phyloP scores from a whole-genome alignment of 2,888 invertebrate species.

The Lasioglossum lativentre region DNA sequence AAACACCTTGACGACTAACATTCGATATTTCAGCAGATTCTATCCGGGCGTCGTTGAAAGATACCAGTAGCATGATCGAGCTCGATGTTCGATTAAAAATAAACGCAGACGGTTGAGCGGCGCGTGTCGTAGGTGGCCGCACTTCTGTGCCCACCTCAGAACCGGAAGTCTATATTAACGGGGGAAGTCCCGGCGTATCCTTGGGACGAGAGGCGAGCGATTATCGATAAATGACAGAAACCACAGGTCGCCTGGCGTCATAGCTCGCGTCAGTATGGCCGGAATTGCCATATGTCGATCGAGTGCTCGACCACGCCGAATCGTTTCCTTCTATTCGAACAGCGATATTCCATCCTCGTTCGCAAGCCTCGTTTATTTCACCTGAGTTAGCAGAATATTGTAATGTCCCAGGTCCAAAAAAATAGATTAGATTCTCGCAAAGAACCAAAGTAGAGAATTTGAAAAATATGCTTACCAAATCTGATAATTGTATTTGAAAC shows the following conservation, averaged over 20 bases:
- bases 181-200: constrained; percentile 51
- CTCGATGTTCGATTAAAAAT: not conserved
- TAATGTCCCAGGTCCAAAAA: not conserved
- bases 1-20: not conserved
- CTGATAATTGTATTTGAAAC: no score
- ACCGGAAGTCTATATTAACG: constrained; percentile 56
- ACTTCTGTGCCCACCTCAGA: not conserved
- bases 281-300: constrained; percentile 69
- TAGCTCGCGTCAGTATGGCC: constrained; percentile 55
- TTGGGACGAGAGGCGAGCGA: constrained; percentile 69
- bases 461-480: not conserved
- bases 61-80: not conserved
- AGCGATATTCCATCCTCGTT: not conserved
- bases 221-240: constrained; percentile 81
- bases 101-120: not conserved
- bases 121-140: constrained; percentile 10
- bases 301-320: not conserved
- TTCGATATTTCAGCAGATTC: not conserved
- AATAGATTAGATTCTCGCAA: not conserved
- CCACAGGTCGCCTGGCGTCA: constrained; percentile 79
- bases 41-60: not conserved
- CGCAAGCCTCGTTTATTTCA: not conserved
- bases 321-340: not conserved
- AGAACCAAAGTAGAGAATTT: not conserved
- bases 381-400: not conserved